Conservation (phyloP, 1,140 invertebrate genomes). For the Heliconius hewitsoni region DNA sequence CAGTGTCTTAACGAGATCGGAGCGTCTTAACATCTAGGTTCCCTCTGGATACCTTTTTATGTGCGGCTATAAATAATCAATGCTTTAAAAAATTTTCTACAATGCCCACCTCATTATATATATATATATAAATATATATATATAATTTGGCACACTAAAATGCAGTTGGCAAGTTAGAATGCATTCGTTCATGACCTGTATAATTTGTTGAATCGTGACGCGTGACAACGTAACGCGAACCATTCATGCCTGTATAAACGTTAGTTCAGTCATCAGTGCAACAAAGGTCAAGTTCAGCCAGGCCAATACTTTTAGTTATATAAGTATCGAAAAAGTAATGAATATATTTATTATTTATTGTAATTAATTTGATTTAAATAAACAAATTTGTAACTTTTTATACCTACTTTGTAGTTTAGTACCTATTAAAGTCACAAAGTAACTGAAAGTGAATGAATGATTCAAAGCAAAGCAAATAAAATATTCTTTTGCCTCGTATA, state of each 20-base stretch:
- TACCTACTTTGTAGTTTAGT: not conserved
- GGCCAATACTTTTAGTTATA: not conserved
- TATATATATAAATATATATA: slow-evolving; percentile 23
- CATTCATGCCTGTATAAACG: slow-evolving; percentile 54
- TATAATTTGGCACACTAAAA: slow-evolving; percentile 37
- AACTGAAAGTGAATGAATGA: not conserved
- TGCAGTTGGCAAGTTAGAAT: slow-evolving; percentile 44
- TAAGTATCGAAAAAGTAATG: not conserved
- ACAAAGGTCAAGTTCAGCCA: slow-evolving; percentile 16
- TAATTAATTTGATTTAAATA: not conserved
- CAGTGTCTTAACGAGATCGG: too few species aligned
- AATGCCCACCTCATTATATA: not conserved
- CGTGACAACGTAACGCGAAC: slow-evolving; percentile 46
- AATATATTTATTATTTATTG: not conserved
- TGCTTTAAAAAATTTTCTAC: too few species aligned
- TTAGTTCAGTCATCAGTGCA: slow-evolving; percentile 12
- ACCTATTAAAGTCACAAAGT: not conserved
- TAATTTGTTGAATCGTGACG: slow-evolving; percentile 43
- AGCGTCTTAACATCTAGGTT: too few species aligned
- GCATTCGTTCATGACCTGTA: slow-evolving; percentile 48
- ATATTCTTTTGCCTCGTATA: too few species aligned
- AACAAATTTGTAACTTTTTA: too few species aligned
- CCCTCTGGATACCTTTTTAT: too few species aligned
- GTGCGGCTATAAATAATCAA: too few species aligned
- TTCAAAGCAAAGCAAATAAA: not conserved